Conservation (phyloP, 2,797 vertebrate species). For the Anabas testudineus region DNA sequence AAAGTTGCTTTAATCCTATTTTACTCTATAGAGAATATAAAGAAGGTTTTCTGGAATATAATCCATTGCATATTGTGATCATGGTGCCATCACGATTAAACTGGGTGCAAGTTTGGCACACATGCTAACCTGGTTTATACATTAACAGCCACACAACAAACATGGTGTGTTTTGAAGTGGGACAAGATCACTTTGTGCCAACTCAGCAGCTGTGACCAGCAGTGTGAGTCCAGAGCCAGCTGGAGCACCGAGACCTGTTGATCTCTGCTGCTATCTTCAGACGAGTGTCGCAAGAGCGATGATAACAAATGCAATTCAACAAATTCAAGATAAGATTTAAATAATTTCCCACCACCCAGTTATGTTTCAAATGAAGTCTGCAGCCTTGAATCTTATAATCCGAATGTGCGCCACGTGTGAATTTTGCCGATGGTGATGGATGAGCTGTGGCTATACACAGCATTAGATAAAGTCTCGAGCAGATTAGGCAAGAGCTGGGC, state of each 20-base stretch:
- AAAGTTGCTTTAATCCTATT: too few relatives aligned
- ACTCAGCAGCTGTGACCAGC: slow-evolving; percentile 3
- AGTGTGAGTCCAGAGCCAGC: slow-evolving; percentile 23
- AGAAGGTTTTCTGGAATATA: too few relatives aligned
- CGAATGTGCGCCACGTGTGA: neutral
- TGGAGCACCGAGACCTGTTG: slow-evolving; percentile 14
- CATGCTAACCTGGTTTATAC: neutral
- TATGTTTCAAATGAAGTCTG: neutral
- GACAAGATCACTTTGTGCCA: slow-evolving; percentile 19
- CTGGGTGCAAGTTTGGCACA: neutral
- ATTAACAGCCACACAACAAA: slow-evolving; percentile 25
- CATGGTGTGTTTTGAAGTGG: neutral
- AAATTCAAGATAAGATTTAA: neutral
- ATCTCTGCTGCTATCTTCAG: slow-evolving; percentile 43
- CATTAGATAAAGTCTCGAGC: slow-evolving; percentile 26
- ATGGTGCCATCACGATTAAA: too few relatives aligned
- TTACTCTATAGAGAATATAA: too few relatives aligned
- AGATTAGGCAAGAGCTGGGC: slow-evolving; percentile 23
- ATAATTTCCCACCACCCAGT: neutral
- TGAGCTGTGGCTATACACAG: slow-evolving; percentile 12
- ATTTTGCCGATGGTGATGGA: neutral
- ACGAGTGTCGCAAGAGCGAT: slow-evolving; percentile 2
- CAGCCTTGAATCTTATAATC: neutral
- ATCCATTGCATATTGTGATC: too few relatives aligned
- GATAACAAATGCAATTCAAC: neutral